Evolutionary conservation across 2,888 invertebrate genomes (phyloP), one percentile per base, ranked within the genome.

Genomic region (Heliconius aoede): DNA sequence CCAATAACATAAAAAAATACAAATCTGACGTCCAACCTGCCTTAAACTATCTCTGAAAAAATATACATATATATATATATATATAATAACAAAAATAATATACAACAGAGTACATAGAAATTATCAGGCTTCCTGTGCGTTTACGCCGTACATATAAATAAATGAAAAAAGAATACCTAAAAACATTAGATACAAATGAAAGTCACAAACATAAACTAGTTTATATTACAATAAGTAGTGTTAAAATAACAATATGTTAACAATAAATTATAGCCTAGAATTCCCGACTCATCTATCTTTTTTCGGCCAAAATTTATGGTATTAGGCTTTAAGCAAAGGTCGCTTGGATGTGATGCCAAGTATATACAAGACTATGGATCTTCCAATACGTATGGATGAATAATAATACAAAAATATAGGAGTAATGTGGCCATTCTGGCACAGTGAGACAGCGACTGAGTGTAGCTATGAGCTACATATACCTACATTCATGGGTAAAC

Each of bases 401-500:
- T 36, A 64, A 64, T 64, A 36, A 24, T 36, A 64, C 8, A 13
- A 32, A 32, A 64, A 64, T n/a, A 30, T 28, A 46, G 21, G 46
- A 28, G 28, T n/a, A n/a, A n/a, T n/a, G 64, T 36, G 5, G n/a
- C 32, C n/a, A 64, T 32, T 4, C 11, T 32, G 30, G 32, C 32
- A 21, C n/a, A 32, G n/a, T n/a, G 9, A 24, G 55, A 58, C 11
- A 60, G 60, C 26, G 26, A 15, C 26, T 15, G 26, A 60, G 24
- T 60, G 26, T 18, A 26, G n/a, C n/a, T n/a, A n/a, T n/a, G n/a
- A n/a, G n/a, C n/a, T n/a, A n/a, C n/a, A n/a, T n/a, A n/a, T n/a
- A n/a, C n/a, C 87, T 88, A 89, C 88, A 91, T 94, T 94, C 94
- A 94, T 94, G 92, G 91, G 93, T 94, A 94, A 94, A 94, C 94